These are phyloP conservation scores for Mesocricetus auratus DNA, from an alignment of 2,113 vertebrate genomes.

Conservation along the genomic window DNA sequence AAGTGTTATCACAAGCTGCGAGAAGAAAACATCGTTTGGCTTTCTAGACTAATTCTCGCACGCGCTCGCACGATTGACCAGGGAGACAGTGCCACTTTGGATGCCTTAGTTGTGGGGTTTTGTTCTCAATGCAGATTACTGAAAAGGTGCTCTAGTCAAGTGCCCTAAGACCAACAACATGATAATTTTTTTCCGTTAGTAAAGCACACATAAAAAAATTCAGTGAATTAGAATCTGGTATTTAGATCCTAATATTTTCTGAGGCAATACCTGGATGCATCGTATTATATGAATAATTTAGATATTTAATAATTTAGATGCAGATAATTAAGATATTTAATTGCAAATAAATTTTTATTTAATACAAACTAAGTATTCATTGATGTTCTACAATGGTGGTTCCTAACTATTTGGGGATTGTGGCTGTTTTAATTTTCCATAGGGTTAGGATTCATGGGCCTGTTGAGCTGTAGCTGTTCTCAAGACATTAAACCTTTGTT, in stretches of 20 bases:
- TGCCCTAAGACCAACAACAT: background rate
- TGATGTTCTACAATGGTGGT: background rate
- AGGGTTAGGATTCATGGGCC: background rate
- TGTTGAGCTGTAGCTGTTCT: background rate
- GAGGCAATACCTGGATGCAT: background rate
- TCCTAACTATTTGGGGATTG: background rate
- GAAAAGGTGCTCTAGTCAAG: conserved; percentile 18
- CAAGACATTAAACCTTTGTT: background rate
- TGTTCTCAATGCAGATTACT: background rate
- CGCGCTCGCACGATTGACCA: background rate
- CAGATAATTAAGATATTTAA: background rate
- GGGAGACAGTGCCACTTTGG: background rate
- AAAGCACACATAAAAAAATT: conserved; percentile 37
- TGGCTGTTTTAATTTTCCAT: background rate
- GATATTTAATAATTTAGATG: background rate
- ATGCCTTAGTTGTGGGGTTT: background rate
- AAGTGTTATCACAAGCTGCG: background rate
- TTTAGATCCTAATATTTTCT: background rate
- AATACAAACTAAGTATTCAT: background rate
- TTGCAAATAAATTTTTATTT: background rate
- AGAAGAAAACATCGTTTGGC: background rate
- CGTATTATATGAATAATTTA: conserved; percentile 22
- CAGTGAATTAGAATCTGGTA: background rate
- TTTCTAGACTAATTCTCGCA: background rate
- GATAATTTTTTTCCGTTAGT: background rate